Evolutionary conservation across 2,113 vertebrate genomes (phyloP).

Genomic region (Daboia siamensis): DNA sequence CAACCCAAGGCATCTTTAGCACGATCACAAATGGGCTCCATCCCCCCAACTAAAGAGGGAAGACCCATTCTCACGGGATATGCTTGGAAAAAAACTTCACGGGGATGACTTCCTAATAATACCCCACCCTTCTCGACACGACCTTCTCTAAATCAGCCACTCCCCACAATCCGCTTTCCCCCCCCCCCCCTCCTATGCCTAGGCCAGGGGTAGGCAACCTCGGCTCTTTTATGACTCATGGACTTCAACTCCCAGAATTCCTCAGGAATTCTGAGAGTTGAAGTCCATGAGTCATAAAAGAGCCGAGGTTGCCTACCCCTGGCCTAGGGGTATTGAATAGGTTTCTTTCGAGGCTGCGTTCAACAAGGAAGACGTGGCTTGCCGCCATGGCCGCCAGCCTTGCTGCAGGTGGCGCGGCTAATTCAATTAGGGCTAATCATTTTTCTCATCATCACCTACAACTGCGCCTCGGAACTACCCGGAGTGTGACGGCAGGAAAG

Average conservation of each 20-base stretch:
- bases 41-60: not conserved
- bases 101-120: not conserved
- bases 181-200: too few relatives aligned
- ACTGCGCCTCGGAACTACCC: not conserved
- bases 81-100: not conserved
- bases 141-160: not conserved
- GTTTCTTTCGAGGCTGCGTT: not conserved
- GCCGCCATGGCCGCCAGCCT: not conserved
- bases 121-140: not conserved
- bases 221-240: too few relatives aligned
- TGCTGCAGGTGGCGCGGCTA: conserved; percentile 19
- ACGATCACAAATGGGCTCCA: not conserved
- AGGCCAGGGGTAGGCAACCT: too few relatives aligned
- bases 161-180: not conserved
- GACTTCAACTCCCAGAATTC: too few relatives aligned
- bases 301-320: too few relatives aligned
- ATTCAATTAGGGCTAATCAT: not conserved
- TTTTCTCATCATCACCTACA: not conserved
- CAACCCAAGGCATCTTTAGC: not conserved
- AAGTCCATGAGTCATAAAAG: too few relatives aligned
- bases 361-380: not conserved
- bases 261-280: too few relatives aligned
- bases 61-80: not conserved
- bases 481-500: not conserved
- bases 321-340: not conserved